A percentile compares a stretch with the other conserved stretches of the same genome.
phyloP scores from a whole-genome alignment of 2,888 invertebrate species.

The Aphodius sticticus region DNA sequence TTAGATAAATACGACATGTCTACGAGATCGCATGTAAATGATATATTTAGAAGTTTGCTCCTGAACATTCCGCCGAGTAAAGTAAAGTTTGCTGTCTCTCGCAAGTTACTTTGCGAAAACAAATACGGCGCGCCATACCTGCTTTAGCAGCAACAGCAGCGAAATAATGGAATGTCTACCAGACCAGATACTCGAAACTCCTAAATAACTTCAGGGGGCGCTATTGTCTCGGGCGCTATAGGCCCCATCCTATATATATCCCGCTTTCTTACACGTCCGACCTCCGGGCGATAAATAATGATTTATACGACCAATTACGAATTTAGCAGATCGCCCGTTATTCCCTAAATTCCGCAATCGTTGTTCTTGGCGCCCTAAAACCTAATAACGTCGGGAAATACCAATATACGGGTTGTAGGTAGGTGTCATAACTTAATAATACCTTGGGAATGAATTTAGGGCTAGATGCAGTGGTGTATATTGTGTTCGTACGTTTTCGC shows the following conservation, averaged over 20 bases:
- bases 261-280: slow-evolving; percentile 4
- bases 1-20: not conserved
- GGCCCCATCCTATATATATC: not conserved
- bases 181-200: slow-evolving; percentile 4
- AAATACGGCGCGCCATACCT: not conserved
- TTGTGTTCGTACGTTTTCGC: not conserved
- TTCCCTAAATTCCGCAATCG: not conserved
- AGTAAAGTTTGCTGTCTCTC: not conserved
- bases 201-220: slow-evolving; percentile 4
- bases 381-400: not conserved
- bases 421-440: not conserved
- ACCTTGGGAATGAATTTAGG: not conserved
- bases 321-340: not conserved
- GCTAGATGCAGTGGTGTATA: not conserved
- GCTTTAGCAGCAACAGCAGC: not conserved
- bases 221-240: not conserved
- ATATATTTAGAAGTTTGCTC: not conserved
- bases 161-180: slow-evolving; percentile 4
- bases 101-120: slow-evolving; percentile 4
- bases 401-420: not conserved
- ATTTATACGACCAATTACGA: not conserved
- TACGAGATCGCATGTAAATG: slow-evolving; percentile 4
- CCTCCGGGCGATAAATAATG: not conserved
- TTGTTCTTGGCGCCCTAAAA: not conserved
- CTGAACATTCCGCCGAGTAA: not conserved